Base-by-base conservation (phyloP, 2,113 vertebrate species). In the Dicrurus megarhynchus region DNA sequence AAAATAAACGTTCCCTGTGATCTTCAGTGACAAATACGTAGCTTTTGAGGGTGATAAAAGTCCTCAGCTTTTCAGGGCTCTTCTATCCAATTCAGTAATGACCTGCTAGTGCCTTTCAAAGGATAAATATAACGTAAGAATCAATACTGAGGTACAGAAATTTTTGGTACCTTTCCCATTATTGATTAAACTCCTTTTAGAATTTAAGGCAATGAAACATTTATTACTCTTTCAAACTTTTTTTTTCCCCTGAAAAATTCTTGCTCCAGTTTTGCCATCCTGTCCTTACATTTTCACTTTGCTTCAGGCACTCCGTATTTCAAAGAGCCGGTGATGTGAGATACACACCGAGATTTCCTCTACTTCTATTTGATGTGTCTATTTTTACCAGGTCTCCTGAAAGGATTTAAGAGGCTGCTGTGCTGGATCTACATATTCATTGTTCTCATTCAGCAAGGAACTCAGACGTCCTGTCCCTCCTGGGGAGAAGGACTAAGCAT, bases 151-250 rank as follows among this genome's bases (percentile, higher is more conserved):
- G 53, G 41, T 87, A 42, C 35, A 89, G 49, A 91, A 92, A 8
- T 2, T 46, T 61, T 90, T 94, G 87, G 69, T 79, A 63, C 16
- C 26, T 82, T 88, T 93, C 83, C 95, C 65, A 28, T 42, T 93
- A 97, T 96, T 46, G 96, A 97, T 85, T 49, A 69, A 93, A 50
- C 7, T 35, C 16, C 21, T 78, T 84, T 73, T 70, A 94, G 57
- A 82, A 84, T 89, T 69, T 53, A 90, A 93, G 6, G 28, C 24
- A 84, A 84, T 53, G 27, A 83, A 96, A 90, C 35, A 64, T 93
- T 83, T 71, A 81, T 81, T 87, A 71, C 33, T 84, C 86, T 77
- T 71, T 37, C 35, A 78, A 71, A 37, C 6, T 37, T 20, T 5
- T 37, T 85, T 37, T 50, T 47, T 28, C 1, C 4, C 4, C 50